Base-by-base conservation (phyloP, 2,113 vertebrate genomes). In the Agapornis roseicollis region DNA sequence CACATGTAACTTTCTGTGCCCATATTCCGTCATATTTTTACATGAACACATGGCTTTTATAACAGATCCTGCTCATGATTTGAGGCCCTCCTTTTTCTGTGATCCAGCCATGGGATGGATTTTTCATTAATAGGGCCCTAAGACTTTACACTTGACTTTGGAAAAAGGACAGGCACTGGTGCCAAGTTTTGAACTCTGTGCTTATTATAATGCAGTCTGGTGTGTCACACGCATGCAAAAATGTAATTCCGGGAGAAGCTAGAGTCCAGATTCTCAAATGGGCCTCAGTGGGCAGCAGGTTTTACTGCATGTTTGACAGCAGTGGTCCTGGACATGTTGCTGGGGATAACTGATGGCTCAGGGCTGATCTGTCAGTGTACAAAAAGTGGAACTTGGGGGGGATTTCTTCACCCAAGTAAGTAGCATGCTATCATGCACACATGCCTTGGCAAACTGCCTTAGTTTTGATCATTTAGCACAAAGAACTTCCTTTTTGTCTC, bases 101-200 rank as follows among this genome's bases (percentile, higher is more conserved):
- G 61, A 87, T 84, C 80, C 47, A 77, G 53, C 44, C 68, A 52
- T n/a, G 33, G 50, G 42, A 84, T 65, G 89, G 77, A 85, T 94
- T 96, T 90, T 94, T 89, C 72, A 80, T 95, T 85, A 96, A 80
- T 56, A 92, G 15, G 33, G 44, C 41, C 53, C 50, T 83, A 90
- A 84, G 77, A 88, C 22, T 88, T 93, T 96, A 80, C 81, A 78
- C 80, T 93, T 95, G 83, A 85, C 80, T 93, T 86, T 90, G 83
- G 89, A 93, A 86, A 85, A 85, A 52, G 52, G 88, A 49, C 80
- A 79, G 68, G 56, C 41, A 24, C 10, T 0, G 1, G 20, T 93
- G 79, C 49, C 55, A 85, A 78, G 58, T 69, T 70, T 33, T 68
- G 64, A 88, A 47, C 28, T 20, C 3, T 23, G 39, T 1, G 11